phyloP scores from a whole-genome alignment of 2,888 invertebrate species.

The Nysson spinosus region DNA sequence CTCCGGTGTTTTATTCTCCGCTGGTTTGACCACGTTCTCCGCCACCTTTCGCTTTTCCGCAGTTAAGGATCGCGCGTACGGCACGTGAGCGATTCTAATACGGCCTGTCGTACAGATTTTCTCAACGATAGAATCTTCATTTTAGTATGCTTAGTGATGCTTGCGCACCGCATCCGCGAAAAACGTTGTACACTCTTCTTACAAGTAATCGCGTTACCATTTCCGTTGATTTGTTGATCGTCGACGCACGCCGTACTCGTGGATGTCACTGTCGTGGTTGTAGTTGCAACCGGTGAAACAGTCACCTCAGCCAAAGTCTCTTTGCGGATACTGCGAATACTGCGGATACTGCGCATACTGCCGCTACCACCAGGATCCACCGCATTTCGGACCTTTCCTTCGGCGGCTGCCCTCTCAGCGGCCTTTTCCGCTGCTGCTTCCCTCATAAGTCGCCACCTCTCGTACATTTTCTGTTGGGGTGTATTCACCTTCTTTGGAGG shows the following conservation, averaged over 20 bases:
- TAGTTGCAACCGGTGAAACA: background rate
- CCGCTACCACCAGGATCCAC: background rate
- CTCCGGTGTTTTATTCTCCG: slow-evolving; percentile 65
- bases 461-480: slow-evolving; percentile 73
- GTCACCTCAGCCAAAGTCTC: too few species aligned
- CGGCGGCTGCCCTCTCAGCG: slow-evolving; percentile 40
- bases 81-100: slow-evolving; percentile 87
- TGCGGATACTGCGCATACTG: background rate
- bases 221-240: slow-evolving; percentile 68
- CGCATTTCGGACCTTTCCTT: background rate
- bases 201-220: slow-evolving; percentile 52
- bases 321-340: too few species aligned
- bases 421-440: slow-evolving; percentile 66
- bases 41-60: slow-evolving; percentile 84
- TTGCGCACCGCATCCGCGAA: background rate
- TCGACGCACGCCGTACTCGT: slow-evolving; percentile 30
- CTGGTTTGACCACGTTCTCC: slow-evolving; percentile 77
- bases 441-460: slow-evolving; percentile 72
- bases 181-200: background rate
- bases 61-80: slow-evolving; percentile 85
- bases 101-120: slow-evolving; percentile 61
- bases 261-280: slow-evolving; percentile 9
- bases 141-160: too few species aligned
- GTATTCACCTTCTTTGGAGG: slow-evolving; percentile 63
- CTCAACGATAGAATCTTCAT: too few species aligned